Evolutionary conservation across 2,113 vertebrate genomes (phyloP), one percentile per base, ranked within the genome.

Genomic region (Amblyornis subalaris): DNA sequence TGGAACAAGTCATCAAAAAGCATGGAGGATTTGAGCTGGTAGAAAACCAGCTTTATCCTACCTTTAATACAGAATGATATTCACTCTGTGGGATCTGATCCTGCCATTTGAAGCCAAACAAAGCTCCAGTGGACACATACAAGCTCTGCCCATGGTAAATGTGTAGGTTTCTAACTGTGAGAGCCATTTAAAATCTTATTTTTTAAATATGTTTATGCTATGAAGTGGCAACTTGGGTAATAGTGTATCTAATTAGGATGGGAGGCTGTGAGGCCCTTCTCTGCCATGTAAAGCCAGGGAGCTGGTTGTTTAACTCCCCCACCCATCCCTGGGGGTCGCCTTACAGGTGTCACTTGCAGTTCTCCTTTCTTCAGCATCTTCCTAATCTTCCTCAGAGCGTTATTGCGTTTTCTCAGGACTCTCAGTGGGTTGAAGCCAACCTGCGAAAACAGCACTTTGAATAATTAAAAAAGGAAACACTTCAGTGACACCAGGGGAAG

Each of bases 371-470:
- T 98, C 71, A 99, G 92, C 91, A 99, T 97, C 93, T 98, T 99
- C 80, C 96, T 98, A 62, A 99, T 99, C 97, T 97, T 98, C 95
- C 98, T 98, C 85, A 99, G 72, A 36, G 99, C 99, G 97, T 99
- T 99, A 85, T 99, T 99, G 76, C 99, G 98, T 94, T 99, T 99
- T 45, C 98, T 98, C 90, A 99, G 95, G 70, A 99, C 95, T 94
- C 98, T 98, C 94, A 98, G 78, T 15, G 99, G 99, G 90, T 96
- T 99, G 92, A 99, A 99, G 29, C 99, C 99, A 44, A 99, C 95
- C 99, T 99, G 95, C 38, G 97, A 94, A 94, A 84, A 19, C 26
- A 80, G 74, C 44, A 64, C 28, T 78, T 86, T 24, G 26, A 73
- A 50, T 69, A 71, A 42, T 40, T 70, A 16, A 72, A 33, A 47